A percentile compares a stretch with the other conserved stretches of the same genome.
Conservation (phyloP, 2,113 vertebrate genomes). For the Leptobrachium ailaonicum region DNA sequence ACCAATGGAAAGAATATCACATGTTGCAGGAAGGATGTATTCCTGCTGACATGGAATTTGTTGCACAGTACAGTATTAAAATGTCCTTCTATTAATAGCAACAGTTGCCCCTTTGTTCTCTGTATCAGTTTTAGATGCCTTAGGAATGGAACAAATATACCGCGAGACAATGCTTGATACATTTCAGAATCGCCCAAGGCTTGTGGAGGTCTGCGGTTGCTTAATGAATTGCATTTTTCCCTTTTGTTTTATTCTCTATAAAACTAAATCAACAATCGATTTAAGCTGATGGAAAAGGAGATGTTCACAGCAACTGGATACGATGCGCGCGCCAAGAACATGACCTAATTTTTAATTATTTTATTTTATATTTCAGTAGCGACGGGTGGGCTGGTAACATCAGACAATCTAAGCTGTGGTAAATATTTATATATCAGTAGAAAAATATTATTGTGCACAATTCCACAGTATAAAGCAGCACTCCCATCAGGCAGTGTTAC, state of each 20-base stretch:
- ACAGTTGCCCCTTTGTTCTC: not conserved
- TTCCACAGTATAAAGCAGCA: too few species aligned
- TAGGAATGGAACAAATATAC: conserved; percentile 24
- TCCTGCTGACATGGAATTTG: not conserved
- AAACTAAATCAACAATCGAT: not conserved
- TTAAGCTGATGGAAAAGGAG: not conserved
- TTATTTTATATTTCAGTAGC: too few species aligned
- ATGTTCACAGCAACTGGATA: not conserved
- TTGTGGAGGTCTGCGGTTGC: not conserved
- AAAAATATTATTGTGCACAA: too few species aligned
- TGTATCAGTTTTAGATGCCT: conserved; percentile 11
- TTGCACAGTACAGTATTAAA: not conserved
- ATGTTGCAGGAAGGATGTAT: not conserved
- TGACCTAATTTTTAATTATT: not conserved
- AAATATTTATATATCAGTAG: not conserved
- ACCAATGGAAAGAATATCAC: conserved; percentile 3
- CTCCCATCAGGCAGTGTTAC: too few species aligned
- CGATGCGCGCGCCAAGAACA: not conserved
- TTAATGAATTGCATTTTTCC: not conserved
- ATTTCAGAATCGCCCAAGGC: not conserved
- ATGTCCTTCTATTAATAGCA: not conserved
- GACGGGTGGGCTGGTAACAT: too few species aligned
- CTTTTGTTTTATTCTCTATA: not conserved
- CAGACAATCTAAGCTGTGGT: not conserved
- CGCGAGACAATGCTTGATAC: conserved; percentile 13